Conservation (phyloP, 2,113 vertebrate genomes). For the Macquaria australasica region DNA sequence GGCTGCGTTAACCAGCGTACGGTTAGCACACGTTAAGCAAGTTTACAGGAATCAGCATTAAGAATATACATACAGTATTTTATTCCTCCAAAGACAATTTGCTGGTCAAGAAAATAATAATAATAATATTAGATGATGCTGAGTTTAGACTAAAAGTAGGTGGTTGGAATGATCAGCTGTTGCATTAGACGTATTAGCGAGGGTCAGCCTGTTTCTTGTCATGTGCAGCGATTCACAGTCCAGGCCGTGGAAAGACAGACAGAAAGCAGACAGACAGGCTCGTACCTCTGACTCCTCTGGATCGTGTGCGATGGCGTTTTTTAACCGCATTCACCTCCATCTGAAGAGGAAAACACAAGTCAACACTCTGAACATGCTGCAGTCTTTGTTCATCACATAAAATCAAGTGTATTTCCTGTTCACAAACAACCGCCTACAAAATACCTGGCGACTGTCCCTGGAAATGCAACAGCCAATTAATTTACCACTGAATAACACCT, state of each 20-base stretch:
- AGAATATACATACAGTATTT: too few species aligned
- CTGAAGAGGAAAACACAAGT: conserved; percentile 85
- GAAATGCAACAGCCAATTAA: background rate
- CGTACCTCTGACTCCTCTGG: conserved; percentile 97
- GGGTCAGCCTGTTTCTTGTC: background rate
- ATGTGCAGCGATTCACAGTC: background rate
- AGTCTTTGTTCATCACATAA: too few species aligned
- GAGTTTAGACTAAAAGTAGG: too few species aligned
- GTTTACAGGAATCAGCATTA: too few species aligned
- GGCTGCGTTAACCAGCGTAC: too few species aligned
- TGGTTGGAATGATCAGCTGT: too few species aligned
- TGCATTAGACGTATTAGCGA: too few species aligned
- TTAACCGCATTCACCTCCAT: conserved; percentile 96
- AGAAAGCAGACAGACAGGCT: background rate
- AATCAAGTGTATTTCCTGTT: background rate
- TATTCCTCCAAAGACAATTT: background rate
- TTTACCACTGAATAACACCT: background rate
- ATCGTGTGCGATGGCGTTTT: conserved; percentile 98
- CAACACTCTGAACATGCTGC: background rate
- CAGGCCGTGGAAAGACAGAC: background rate
- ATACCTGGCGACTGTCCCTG: too few species aligned
- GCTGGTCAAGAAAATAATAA: too few species aligned
- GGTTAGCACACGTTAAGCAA: too few species aligned
- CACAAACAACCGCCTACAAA: background rate
- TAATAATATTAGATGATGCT: too few species aligned